Conservation (phyloP, 2,797 vertebrate genomes). For the Danio kyathit region DNA sequence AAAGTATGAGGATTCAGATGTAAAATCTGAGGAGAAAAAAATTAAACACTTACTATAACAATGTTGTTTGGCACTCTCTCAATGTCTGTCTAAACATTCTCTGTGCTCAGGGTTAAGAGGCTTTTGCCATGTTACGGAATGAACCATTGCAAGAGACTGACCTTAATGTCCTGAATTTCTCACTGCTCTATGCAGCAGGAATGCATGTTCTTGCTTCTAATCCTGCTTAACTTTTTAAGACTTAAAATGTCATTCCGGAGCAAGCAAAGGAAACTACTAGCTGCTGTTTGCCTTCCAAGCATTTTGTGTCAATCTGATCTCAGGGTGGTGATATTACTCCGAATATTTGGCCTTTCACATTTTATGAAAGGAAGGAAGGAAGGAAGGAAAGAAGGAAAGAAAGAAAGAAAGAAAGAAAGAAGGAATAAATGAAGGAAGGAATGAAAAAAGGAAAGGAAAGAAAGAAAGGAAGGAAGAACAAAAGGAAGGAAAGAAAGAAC, state of each 20-base stretch:
- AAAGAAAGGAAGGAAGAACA: too few species aligned
- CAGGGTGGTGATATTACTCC: neutral
- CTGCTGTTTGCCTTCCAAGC: conserved; percentile 7
- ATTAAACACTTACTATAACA: neutral
- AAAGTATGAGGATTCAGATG: neutral
- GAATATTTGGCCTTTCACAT: neutral
- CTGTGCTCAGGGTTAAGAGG: conserved; percentile 13
- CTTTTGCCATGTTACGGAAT: conserved; percentile 27
- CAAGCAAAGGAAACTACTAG: neutral
- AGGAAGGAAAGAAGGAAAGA: too few species aligned
- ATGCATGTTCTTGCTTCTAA: conserved; percentile 29
- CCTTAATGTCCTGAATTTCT: conserved; percentile 20
- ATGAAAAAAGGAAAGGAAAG: too few species aligned
- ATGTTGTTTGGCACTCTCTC: neutral
- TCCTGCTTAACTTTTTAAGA: conserved; percentile 21
- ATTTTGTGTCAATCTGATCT: neutral
- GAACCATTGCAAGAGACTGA: neutral
- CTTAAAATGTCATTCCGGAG: neutral
- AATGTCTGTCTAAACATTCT: neutral
- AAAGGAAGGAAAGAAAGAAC: too few species aligned
- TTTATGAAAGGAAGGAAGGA: too few species aligned
- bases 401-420: too few species aligned
- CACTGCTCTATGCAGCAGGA: neutral
- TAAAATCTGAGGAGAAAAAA: neutral
- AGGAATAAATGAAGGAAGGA: too few species aligned